Conservation (phyloP, 2,888 invertebrate genomes). For the Drosophila recens region DNA sequence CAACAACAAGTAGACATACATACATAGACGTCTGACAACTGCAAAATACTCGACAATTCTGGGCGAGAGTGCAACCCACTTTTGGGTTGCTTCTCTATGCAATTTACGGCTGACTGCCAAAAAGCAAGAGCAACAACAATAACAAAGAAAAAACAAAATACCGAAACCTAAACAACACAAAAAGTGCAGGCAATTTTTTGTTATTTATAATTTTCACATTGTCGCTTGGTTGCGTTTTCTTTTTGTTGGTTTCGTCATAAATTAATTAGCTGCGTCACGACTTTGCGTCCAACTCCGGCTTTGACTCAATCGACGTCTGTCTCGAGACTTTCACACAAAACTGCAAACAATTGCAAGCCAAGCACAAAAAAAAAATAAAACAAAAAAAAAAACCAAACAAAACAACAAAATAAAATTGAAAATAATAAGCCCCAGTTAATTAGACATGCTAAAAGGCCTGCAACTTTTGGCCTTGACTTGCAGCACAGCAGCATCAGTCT, state of each 20-base stretch:
- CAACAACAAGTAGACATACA: slow-evolving; percentile 27
- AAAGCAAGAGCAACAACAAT: slow-evolving; percentile 39
- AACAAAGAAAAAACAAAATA: slow-evolving; percentile 24
- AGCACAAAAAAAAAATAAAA: slow-evolving; percentile 8
- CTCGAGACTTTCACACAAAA: slow-evolving; percentile 63
- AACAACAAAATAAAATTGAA: slow-evolving; percentile 26
- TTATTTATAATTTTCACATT: slow-evolving; percentile 52
- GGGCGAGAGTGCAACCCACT: slow-evolving; percentile 74
- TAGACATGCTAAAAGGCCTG: slow-evolving; percentile 32
- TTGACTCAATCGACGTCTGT: slow-evolving; percentile 37
- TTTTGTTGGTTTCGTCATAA: slow-evolving; percentile 63
- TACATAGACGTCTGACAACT: slow-evolving; percentile 47
- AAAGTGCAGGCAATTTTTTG: slow-evolving; percentile 38
- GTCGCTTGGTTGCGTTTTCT: slow-evolving; percentile 58
- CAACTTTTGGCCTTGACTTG: slow-evolving; percentile 39
- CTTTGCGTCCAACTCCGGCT: slow-evolving; percentile 48
- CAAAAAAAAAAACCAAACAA: slow-evolving; percentile 21
- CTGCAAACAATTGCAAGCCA: slow-evolving; percentile 45
- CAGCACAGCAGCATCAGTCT: slow-evolving; percentile 4
- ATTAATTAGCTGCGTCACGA: slow-evolving; percentile 77
- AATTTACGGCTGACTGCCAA: slow-evolving; percentile 72
- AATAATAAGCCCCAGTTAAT: slow-evolving; percentile 34
- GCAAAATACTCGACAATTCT: slow-evolving; percentile 65
- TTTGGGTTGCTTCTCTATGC: slow-evolving; percentile 65
- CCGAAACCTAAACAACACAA: slow-evolving; percentile 39